Base-by-base conservation (phyloP, 2,113 vertebrate genomes). In the Thunnus thynnus region DNA sequence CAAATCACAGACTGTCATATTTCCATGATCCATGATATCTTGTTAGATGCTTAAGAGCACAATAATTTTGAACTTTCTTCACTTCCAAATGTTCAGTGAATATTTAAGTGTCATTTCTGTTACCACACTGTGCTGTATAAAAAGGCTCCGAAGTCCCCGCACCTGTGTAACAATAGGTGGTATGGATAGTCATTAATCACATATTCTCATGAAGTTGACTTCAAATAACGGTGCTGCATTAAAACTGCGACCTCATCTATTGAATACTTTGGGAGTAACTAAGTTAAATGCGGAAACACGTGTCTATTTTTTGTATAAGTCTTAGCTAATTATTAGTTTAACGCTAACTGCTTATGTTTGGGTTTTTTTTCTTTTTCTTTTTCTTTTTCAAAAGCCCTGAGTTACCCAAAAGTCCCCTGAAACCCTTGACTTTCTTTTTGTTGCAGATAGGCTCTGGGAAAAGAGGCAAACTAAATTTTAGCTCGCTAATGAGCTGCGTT, bases 41-140 rank as follows among this genome's bases (percentile, higher is more conserved):
- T 44, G 57, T 68, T 13, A n/a, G 44, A 48, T 62, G 32, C 20
- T 9, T 48, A 10, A 56, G 27, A 44, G n/a, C 4, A 18, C 32
- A 36, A 6, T 36, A 10, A 60, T 61, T 4, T 36, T 36, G 7
- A 36, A 36, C 5, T 4, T 36, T 51, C 16, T 48, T 67, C 9
- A 25, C 10, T 56, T 32, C 18, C 5, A 41, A 74, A 5, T 65
- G 58, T 72, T 58, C 32, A 72, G 6, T 57, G 2, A 32, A 27
- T 22, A 73, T 57, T 67, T 48, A 50, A 66, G 47, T 66, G 47
- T 41, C 63, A 72, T 55, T 69, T 63, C 63, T 66, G 55, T 32
- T 75, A 22, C 16, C 30, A 51, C 47, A 72, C 44, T 66, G 75
- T 50, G 41, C 20, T 66, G 44, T 14, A 22, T 5, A 68, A 76